Conservation (phyloP, 2,113 vertebrate genomes). For the Picathartes gymnocephalus region DNA sequence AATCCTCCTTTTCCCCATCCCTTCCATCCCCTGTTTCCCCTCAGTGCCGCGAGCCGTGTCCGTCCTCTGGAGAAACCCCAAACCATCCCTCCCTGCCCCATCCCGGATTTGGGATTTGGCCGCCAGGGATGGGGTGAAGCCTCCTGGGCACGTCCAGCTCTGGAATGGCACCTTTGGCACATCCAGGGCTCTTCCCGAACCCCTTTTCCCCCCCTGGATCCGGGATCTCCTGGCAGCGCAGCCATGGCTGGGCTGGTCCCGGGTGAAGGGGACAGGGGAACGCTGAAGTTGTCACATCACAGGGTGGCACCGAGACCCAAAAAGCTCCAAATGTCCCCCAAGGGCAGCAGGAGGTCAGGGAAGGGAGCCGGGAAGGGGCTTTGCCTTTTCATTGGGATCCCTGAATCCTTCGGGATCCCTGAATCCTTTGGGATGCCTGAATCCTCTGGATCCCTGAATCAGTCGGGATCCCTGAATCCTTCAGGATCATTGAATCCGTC, state of each 20-base stretch:
- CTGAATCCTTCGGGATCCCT: neutral
- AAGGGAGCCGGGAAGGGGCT: accelerated
- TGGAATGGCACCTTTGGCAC: neutral
- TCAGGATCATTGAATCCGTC: no score
- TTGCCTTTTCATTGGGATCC: neutral
- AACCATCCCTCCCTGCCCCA: neutral
- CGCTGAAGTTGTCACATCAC: neutral
- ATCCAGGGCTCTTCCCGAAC: neutral
- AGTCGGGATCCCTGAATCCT: no score
- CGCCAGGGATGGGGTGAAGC: neutral
- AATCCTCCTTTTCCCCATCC: neutral
- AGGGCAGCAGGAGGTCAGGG: accelerated
- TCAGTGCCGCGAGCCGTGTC: neutral
- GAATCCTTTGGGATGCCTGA: neutral
- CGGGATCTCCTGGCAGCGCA: neutral
- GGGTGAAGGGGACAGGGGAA: neutral
- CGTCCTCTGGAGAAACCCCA: neutral
- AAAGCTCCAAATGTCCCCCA: neutral
- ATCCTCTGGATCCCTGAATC: no score
- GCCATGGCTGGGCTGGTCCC: neutral
- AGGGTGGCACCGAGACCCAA: accelerated
- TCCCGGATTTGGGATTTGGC: neutral
- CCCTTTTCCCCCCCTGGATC: neutral
- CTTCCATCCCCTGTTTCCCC: neutral
- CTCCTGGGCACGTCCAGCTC: neutral